phyloP scores from a whole-genome alignment of 2,888 invertebrate species.

The Trachelus troglodyta region DNA sequence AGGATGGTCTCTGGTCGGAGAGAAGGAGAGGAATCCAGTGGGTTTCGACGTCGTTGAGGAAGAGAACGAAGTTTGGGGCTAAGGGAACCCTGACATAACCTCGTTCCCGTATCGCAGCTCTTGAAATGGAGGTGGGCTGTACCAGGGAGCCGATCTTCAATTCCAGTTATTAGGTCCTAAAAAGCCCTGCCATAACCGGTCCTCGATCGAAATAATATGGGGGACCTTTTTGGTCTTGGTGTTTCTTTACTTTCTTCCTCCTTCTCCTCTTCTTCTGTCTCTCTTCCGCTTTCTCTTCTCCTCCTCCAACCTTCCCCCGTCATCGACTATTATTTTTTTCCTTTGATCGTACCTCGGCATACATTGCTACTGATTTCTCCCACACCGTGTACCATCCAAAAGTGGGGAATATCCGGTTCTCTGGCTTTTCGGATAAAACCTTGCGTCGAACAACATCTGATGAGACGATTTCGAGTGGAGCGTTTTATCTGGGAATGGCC shows the following conservation, averaged over 20 bases:
- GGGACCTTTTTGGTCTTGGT: conserved; percentile 7
- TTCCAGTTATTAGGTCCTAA: conserved; percentile 51
- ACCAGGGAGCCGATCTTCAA: conserved; percentile 36
- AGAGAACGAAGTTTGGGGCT: neutral
- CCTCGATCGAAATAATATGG: conserved; percentile 32
- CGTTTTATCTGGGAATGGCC: neutral
- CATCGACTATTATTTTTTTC: neutral
- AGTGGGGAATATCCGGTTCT: neutral
- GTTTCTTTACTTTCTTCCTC: conserved; percentile 3
- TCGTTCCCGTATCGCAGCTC: conserved; percentile 4
- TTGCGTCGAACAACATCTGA: neutral
- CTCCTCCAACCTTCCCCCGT: neutral
- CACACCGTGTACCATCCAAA: too few relatives aligned
- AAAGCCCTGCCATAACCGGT: conserved; percentile 40
- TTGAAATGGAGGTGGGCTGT: neutral
- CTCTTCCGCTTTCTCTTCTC: neutral
- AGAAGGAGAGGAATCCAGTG: neutral
- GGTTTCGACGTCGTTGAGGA: neutral
- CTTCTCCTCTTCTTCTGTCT: neutral
- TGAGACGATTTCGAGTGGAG: neutral
- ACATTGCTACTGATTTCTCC: neutral
- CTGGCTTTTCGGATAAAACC: neutral
- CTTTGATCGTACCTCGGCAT: neutral
- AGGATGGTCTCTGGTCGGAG: neutral
- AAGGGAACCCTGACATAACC: neutral